Evolutionary conservation across 2,113 vertebrate genomes (phyloP).

Genomic region (Reinhardtius hippoglossoides): DNA sequence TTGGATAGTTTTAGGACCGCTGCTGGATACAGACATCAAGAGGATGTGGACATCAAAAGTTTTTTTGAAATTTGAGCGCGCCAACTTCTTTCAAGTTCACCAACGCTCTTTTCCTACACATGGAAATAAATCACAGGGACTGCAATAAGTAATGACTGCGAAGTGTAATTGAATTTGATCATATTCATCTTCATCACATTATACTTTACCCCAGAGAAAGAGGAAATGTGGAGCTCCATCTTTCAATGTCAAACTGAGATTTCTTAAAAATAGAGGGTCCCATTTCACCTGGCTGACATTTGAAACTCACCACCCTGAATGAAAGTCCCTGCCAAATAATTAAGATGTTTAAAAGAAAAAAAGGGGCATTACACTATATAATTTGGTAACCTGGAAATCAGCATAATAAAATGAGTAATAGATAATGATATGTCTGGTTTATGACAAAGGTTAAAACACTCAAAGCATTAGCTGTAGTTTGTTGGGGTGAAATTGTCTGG

Average conservation of each 20-base stretch:
- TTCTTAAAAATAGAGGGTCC: conserved; percentile 3
- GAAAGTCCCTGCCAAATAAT: background rate
- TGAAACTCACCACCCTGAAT: background rate
- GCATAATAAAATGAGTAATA: conserved; percentile 1
- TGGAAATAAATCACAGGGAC: conserved; percentile 30
- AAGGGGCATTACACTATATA: background rate
- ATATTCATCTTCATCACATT: conserved; percentile 60
- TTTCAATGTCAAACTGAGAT: conserved; percentile 31
- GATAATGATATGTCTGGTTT: background rate
- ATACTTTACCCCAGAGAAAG: conserved; percentile 23
- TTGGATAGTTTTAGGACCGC: conserved; percentile 10
- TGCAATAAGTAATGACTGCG: conserved; percentile 35
- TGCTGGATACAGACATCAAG: conserved; percentile 51
- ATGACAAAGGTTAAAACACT: conserved; percentile 14
- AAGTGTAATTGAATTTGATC: conserved; percentile 56
- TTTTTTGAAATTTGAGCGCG: conserved; percentile 22
- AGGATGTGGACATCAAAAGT: conserved; percentile 43
- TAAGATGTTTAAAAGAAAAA: conserved; percentile 2
- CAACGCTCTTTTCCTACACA: conserved; percentile 27
- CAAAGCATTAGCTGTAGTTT: conserved; percentile 5
- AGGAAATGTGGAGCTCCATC: conserved; percentile 26
- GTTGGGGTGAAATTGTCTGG: background rate
- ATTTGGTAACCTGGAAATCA: conserved; percentile 12
- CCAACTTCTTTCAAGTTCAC: conserved; percentile 47
- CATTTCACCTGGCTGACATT: conserved; percentile 22